Evolutionary conservation across 1,140 invertebrate species (phyloP), one percentile per base, ranked within the genome.

Genomic region (Euglossa dilemma): DNA sequence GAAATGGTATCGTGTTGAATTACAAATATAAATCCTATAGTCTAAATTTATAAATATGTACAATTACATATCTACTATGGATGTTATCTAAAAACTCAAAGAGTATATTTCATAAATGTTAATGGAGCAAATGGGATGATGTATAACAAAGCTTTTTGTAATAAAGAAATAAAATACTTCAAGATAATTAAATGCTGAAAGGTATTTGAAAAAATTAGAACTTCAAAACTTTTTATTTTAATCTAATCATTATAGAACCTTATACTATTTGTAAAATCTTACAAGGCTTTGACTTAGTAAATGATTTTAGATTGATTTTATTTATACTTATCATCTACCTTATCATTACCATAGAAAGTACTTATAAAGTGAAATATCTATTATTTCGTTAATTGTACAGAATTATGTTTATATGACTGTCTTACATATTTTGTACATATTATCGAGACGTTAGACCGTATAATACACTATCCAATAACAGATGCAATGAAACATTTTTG

Each of bases 1-100:
- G 84, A 93, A 92, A 91, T 91, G 86, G 78, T 92, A 84, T 92
- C 80, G 85, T 87, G 79, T 90, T 88, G 88, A 91, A 90, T 93
- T 92, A 93, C 92, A 92, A 91, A 90, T 93, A 92, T 89, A 92
- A 92, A 93, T 89, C 87, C 89, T 93, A 93, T 87, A 82, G 57
- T 85, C 92, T 93, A 93, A 79, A 87, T 91, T 91, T 88, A 92
- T 92, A 92, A 92, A 91, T 93, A 93, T 93, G 85, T 93, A 93
- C 92, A 92, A 85, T 87, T 88, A 92, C 86, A 91, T 89, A 88
- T 87, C 88, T 90, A 90, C 80, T 87, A 90, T 85, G 83, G 82
- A 76, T 88, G 85, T 89, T 81, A 87, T 52, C 77, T 90, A 90
- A 77, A 81, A 88, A 89, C 80, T 90, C 76, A 90, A 90, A 76